Conservation (phyloP, 2,888 invertebrate genomes). For the Cetonia aurata region DNA sequence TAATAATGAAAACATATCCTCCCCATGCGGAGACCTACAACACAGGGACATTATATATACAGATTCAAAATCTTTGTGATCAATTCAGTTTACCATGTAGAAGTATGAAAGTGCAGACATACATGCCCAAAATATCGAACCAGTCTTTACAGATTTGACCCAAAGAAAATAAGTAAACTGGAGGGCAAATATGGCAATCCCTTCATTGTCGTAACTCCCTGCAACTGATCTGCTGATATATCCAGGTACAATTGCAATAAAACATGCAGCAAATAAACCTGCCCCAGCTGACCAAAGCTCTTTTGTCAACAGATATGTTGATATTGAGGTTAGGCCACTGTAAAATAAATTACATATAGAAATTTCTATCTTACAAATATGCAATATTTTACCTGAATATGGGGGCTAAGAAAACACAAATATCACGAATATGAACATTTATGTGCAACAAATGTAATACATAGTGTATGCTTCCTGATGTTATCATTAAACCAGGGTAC, state of each 20-base stretch:
- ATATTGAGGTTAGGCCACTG: constrained; percentile 97
- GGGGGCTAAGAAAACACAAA: constrained; percentile 98
- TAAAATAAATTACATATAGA: constrained; percentile 56
- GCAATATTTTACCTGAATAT: constrained; percentile 83
- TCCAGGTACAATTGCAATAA: constrained; percentile 98
- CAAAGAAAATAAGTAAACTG: constrained; percentile 99
- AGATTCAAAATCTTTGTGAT: background rate
- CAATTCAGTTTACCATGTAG: constrained; percentile 88
- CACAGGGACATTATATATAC: constrained; percentile 1
- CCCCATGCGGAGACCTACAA: constrained; percentile 97
- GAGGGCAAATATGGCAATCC: constrained; percentile 99
- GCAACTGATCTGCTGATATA: constrained; percentile 99
- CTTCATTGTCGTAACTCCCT: constrained; percentile 99
- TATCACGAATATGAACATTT: constrained; percentile 97
- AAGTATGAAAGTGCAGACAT: constrained; percentile 97
- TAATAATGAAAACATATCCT: constrained; percentile 99
- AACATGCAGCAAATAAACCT: constrained; percentile 97
- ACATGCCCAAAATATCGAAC: constrained; percentile 96
- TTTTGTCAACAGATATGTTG: constrained; percentile 97
- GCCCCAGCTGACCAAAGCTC: constrained; percentile 98
- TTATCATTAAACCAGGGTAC: constrained; percentile 99
- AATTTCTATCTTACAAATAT: background rate
- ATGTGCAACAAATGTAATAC: constrained; percentile 92
- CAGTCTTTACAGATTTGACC: constrained; percentile 98
- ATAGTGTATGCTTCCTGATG: constrained; percentile 97